Evolutionary conservation across 2,888 invertebrate genomes (phyloP), one percentile per base, ranked within the genome.

Genomic region (Hydrotaea diabolus): DNA sequence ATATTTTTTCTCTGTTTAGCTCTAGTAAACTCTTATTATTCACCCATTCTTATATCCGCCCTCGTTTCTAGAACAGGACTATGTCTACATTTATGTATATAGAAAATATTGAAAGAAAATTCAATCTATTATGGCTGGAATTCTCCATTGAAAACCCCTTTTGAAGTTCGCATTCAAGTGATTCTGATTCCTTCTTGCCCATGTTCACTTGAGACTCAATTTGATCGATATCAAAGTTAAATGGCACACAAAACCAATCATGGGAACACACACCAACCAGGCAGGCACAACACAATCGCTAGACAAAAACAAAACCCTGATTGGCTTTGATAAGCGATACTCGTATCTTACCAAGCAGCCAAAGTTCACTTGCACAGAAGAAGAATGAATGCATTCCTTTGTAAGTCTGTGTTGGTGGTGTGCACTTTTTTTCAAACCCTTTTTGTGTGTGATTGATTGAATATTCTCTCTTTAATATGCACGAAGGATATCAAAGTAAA

Each of bases 171-270:
- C 43, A 9, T 26, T 74, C 59, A 74, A 74, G 23, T 43, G 74
- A 46, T 59, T 59, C 19, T n/a, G n/a, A n/a, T n/a, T n/a, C n/a
- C n/a, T 23, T 21, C 43, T 17, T 36, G 8, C 21, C 2, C 21
- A 15, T 17, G 55, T 55, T 59, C 26, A 59, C 59, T 59, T 26
- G 59, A 59, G 59, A 59, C 59, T 59, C 59, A 59, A 13, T 26
- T 23, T 69, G 46, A 69, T 69, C 69, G 69, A 69, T 69, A 69
- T 43, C 66, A 13, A 43, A 39, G 36, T 66, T 66, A 15, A 66
- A 66, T 66, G 66, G 26, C 2, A 13, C 2, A 43, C 31, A 31
- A 31, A 31, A 8, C 31, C 43, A 4, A 13, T 11, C 43, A 43
- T 43, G 43, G 31, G 9, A 39, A 39, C 39, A 39, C 8, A 39